A percentile compares a stretch with the other conserved stretches of the same genome.
These are phyloP conservation scores for Andricus quercusramuli DNA, from an alignment of 2,888 invertebrate species.

Conservation along the genomic window DNA sequence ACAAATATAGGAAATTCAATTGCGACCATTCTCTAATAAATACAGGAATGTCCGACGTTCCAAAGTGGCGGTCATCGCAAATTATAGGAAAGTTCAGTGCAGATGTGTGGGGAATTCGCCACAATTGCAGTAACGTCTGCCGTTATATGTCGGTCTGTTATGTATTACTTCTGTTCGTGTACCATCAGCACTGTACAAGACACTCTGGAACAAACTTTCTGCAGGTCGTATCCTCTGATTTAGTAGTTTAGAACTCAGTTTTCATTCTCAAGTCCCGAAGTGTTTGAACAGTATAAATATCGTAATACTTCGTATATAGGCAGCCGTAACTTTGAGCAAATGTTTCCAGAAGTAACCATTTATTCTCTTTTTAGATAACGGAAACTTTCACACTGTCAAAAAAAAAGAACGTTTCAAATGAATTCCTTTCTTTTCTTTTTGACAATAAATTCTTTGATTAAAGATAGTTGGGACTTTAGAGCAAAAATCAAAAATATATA, in stretches of 20 bases:
- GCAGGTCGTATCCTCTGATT: slow-evolving; percentile 28
- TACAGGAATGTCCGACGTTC: slow-evolving; percentile 5
- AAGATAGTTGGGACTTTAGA: too few relatives aligned
- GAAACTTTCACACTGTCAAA: neutral
- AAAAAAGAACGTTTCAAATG: neutral
- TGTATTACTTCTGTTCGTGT: slow-evolving; percentile 23
- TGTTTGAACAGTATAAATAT: slow-evolving; percentile 35
- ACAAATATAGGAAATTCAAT: neutral
- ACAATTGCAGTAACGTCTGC: slow-evolving; percentile 29
- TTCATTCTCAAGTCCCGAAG: slow-evolving; percentile 14
- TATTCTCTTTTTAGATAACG: slow-evolving; percentile 1
- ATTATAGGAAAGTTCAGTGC: slow-evolving; percentile 26
- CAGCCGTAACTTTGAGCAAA: slow-evolving; percentile 30
- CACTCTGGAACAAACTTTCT: slow-evolving; percentile 28
- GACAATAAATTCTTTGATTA: too few relatives aligned
- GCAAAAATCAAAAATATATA: too few relatives aligned
- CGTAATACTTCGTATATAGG: neutral
- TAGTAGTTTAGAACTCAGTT: slow-evolving; percentile 37
- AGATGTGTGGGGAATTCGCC: slow-evolving; percentile 10
- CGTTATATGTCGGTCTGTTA: slow-evolving; percentile 14
- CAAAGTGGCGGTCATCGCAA: slow-evolving; percentile 23
- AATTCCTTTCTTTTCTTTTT: neutral
- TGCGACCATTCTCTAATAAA: slow-evolving; percentile 10
- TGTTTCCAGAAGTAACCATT: slow-evolving; percentile 2
- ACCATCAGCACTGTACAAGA: slow-evolving; percentile 21